Evolutionary conservation across 2,888 invertebrate genomes (phyloP).

Genomic region (Lycia hirtaria): DNA sequence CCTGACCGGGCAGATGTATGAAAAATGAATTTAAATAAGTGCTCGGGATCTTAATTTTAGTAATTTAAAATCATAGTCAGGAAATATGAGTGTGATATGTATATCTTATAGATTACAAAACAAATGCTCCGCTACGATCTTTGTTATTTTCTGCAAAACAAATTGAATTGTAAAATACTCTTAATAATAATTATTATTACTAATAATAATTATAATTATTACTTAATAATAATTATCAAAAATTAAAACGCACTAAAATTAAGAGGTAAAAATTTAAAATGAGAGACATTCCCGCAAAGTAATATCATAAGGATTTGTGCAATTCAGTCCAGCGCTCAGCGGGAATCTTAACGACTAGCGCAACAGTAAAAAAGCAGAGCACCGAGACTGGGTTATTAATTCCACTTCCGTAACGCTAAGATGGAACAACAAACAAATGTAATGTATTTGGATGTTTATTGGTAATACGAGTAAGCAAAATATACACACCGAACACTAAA

Average conservation of each 20-base stretch:
- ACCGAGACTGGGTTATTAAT: slow-evolving; percentile 19
- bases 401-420: slow-evolving; percentile 8
- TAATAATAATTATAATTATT: not conserved
- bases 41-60: too few species aligned
- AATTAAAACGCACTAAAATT: not conserved
- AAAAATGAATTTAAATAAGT: too few species aligned
- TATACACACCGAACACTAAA: too few species aligned
- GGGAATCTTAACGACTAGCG: slow-evolving; percentile 23
- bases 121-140: too few species aligned
- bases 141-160: too few species aligned
- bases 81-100: too few species aligned
- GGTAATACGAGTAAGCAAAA: too few species aligned
- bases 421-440: slow-evolving; percentile 19
- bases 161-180: too few species aligned
- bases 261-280: slow-evolving; percentile 9
- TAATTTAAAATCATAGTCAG: too few species aligned
- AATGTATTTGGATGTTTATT: not conserved
- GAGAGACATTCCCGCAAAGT: slow-evolving; percentile 14
- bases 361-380: slow-evolving; percentile 19
- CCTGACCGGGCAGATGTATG: too few species aligned
- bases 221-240: not conserved
- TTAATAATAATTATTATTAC: too few species aligned
- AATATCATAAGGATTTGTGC: slow-evolving; percentile 18
- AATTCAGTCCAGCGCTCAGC: slow-evolving; percentile 20
- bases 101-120: too few species aligned